Conservation (phyloP, 1,140 invertebrate species). For the Armadillidium nasatum region DNA sequence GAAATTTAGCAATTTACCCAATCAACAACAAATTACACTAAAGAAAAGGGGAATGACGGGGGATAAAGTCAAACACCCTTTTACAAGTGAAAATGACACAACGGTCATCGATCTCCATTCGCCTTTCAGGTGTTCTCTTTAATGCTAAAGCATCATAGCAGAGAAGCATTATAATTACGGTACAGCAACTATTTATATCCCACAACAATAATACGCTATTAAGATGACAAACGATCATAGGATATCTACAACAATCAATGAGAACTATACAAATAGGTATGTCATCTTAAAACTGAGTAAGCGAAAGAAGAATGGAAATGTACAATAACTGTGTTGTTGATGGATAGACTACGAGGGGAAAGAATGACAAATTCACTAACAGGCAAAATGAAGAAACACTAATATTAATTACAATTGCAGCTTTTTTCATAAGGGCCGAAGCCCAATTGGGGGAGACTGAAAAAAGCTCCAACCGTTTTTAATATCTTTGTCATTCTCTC, state of each 20-base stretch:
- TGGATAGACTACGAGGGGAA: not conserved
- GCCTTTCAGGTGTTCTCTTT: not conserved
- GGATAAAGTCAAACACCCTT: not conserved
- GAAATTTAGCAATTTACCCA: not conserved
- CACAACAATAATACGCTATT: conserved; percentile 3
- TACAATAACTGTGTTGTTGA: not conserved
- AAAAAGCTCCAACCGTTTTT: not conserved
- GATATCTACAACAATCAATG: not conserved
- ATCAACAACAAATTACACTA: not conserved
- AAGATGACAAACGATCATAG: not conserved
- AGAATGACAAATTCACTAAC: not conserved
- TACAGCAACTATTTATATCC: conserved; percentile 2
- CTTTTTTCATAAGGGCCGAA: not conserved
- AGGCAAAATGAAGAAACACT: conserved; percentile 4
- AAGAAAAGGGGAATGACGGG: not conserved
- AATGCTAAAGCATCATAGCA: not conserved
- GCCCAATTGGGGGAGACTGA: not conserved
- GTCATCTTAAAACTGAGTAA: not conserved
- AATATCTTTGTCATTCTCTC: not conserved
- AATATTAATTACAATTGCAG: not conserved
- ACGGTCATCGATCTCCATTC: not conserved
- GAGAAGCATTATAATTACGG: not conserved
- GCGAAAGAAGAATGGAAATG: conserved; percentile 3
- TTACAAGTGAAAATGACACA: not conserved
- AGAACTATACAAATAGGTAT: not conserved